Conservation (phyloP, 2,888 invertebrate species). For the Geotrupes spiniger region DNA sequence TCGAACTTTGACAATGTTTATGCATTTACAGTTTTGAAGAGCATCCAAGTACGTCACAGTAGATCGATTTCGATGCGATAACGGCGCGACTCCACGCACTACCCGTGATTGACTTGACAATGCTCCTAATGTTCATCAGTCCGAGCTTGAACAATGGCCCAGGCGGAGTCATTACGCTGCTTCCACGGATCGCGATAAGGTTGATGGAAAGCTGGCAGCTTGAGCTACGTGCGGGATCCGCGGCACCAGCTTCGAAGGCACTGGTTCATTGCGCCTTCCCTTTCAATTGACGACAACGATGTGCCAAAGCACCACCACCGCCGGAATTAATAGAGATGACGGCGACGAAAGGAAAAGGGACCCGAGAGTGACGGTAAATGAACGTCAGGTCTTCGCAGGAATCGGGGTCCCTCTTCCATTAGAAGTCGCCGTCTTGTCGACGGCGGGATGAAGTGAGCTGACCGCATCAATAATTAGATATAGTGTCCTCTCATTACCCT, state of each 20-base stretch:
- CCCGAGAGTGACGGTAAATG: slow-evolving; percentile 21
- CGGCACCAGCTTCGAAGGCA: slow-evolving; percentile 5
- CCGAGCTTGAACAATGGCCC: slow-evolving; percentile 43
- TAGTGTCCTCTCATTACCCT: slow-evolving; percentile 54
- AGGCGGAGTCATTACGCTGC: slow-evolving; percentile 40
- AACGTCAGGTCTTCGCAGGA: not conserved
- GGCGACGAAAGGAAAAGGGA: slow-evolving; percentile 7
- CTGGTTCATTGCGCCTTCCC: slow-evolving; percentile 6
- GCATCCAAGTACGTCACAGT: slow-evolving; percentile 25
- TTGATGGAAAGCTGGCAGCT: slow-evolving; percentile 43
- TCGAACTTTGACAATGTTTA: no score
- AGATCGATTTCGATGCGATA: slow-evolving; percentile 18
- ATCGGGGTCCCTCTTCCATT: slow-evolving; percentile 28
- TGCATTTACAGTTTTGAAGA: slow-evolving; percentile 5
- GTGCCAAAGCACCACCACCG: not conserved
- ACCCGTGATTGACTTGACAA: slow-evolving; percentile 47
- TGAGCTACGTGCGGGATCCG: slow-evolving; percentile 28
- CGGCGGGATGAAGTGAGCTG: slow-evolving; percentile 41
- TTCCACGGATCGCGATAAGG: slow-evolving; percentile 34
- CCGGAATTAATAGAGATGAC: slow-evolving; percentile 1
- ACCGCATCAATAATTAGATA: slow-evolving; percentile 50
- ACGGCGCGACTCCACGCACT: slow-evolving; percentile 21
- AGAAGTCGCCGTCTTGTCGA: slow-evolving; percentile 29
- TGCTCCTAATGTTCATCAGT: slow-evolving; percentile 43
- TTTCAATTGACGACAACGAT: slow-evolving; percentile 3